Evolutionary conservation across 2,797 vertebrate species (phyloP).

Genomic region (Rhadinocentrus ornatus): DNA sequence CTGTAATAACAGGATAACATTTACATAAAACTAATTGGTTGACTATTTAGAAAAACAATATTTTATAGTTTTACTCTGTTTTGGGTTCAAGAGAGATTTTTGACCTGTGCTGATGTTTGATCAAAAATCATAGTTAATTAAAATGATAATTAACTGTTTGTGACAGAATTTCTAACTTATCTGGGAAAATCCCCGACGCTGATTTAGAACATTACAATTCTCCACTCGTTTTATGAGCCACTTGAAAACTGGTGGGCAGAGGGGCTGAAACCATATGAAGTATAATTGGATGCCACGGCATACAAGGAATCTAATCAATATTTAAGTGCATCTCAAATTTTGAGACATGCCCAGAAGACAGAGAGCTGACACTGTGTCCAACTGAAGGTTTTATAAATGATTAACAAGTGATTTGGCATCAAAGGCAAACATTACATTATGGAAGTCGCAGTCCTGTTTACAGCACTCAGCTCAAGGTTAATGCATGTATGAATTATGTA

Average conservation of each 20-base stretch:
- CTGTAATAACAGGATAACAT: not conserved
- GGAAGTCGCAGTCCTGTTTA: not conserved
- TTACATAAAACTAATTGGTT: not conserved
- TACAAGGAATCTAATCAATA: slow-evolving; percentile 9
- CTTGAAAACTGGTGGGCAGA: not conserved
- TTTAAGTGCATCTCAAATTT: slow-evolving; percentile 10
- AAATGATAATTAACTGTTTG: not conserved
- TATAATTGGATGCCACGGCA: slow-evolving; percentile 8
- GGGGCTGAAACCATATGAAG: slow-evolving; percentile 1
- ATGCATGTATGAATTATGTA: not conserved
- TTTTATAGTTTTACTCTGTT: too few relatives aligned
- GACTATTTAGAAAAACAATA: too few relatives aligned
- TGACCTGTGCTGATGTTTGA: too few relatives aligned
- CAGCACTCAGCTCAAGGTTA: not conserved
- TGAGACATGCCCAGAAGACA: not conserved
- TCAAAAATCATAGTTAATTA: slow-evolving; percentile 1
- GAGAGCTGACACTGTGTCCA: not conserved
- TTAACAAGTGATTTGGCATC: not conserved
- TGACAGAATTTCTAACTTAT: not conserved
- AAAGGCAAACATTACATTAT: not conserved
- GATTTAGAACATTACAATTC: not conserved
- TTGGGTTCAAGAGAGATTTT: too few relatives aligned
- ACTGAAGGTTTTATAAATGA: slow-evolving; percentile 4
- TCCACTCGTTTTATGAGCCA: not conserved
- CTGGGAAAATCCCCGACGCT: not conserved